Evolutionary conservation across 2,113 vertebrate species (phyloP), one percentile per base, ranked within the genome.

Genomic region (Ictalurus furcatus): DNA sequence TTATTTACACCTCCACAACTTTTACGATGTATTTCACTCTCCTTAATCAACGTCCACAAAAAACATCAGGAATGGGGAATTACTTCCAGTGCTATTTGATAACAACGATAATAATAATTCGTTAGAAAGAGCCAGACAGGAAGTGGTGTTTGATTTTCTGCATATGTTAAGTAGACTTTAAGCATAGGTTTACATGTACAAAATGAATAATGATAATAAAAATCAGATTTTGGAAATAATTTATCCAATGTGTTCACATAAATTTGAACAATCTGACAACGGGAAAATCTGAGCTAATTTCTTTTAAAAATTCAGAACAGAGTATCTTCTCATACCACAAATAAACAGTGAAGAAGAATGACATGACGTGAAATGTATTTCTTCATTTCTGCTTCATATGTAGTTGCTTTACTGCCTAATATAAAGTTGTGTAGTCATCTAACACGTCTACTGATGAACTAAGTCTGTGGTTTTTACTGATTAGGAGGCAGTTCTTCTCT

Each of bases 21-120:
- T 87, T 85, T 89, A 83, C 40, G 34, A 44, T 79, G 23, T 40
- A 30, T 80, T 71, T 90, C 83, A 87, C 81, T 91, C 59, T 90
- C 86, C 92, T 93, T 92, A 93, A 92, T 95, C 94, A 95, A 91
- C 82, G 90, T 91, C 88, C 90, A 65, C 88, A 84, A 90, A 84
- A 90, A 92, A 8, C 85, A 87, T 88, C 61, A 86, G 90, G 4
- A 94, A 84, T 90, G 92, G 92, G 90, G 88, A 91, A 90, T 87
- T 82, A 91, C 92, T 92, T 93, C 89, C 90, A 87, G 88, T 87
- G 48, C 88, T 90, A 90, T 89, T 91, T 34, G 59, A 13, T 48
- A 9, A 40, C 9, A 86, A 25, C 40, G 37, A 14, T 17, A 16
- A 79, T 48, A 30, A 40, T 11, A 48, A 61, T 48, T 48, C 6